Conservation (phyloP, 2,113 vertebrate genomes). For the Osmerus mordax region DNA sequence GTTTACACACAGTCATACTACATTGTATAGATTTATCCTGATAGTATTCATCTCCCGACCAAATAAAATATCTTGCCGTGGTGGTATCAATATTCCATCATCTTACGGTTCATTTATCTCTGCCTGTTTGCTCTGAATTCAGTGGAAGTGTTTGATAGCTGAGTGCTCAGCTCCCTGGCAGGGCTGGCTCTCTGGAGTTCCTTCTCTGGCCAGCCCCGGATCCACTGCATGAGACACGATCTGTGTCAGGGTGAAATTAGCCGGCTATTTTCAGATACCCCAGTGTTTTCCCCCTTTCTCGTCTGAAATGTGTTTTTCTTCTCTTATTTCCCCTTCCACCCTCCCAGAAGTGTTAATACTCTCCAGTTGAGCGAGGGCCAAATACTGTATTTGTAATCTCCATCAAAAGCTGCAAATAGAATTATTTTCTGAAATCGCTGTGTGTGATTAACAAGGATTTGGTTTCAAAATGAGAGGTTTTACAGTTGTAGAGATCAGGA, state of each 20-base stretch:
- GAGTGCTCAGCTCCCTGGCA: neutral
- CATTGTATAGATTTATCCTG: no score
- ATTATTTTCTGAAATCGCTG: conserved; percentile 9
- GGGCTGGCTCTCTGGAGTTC: neutral
- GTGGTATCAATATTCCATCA: no score
- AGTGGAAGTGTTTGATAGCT: neutral
- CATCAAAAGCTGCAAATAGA: conserved; percentile 19
- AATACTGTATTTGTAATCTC: conserved; percentile 19
- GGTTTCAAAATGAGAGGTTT: conserved; percentile 10
- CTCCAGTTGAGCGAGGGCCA: conserved; percentile 10
- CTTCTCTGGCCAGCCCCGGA: conserved; percentile 5
- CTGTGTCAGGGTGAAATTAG: conserved; percentile 3
- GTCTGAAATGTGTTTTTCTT: neutral
- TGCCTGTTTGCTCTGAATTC: neutral
- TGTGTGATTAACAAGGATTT: conserved; percentile 8
- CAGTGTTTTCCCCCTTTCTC: neutral
- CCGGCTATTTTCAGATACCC: conserved; percentile 17
- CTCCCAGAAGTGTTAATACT: conserved; percentile 9
- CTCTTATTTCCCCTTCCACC: neutral
- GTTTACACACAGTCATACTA: no score
- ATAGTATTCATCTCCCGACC: no score
- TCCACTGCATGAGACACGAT: neutral
- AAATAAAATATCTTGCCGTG: no score
- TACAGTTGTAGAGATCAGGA: conserved; percentile 3
- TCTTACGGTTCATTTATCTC: no score